These are phyloP conservation scores for Lophochroa leadbeateri DNA, from an alignment of 2,113 vertebrate genomes.

Conservation along the genomic window DNA sequence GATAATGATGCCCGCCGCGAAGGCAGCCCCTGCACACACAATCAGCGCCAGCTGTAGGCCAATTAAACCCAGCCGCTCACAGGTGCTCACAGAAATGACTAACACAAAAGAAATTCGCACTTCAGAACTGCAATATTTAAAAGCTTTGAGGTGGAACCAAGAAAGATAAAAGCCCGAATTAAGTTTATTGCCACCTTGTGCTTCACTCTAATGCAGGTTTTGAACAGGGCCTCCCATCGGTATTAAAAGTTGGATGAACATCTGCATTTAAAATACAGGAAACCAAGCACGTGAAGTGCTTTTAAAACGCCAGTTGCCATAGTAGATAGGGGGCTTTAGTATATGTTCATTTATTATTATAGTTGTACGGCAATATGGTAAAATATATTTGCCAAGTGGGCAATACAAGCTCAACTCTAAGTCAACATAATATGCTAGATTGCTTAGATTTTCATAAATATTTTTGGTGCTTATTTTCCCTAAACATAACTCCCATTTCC, in stretches of 20 bases:
- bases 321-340: conserved; percentile 29
- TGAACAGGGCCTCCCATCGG: conserved; percentile 61
- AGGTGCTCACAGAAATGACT: conserved; percentile 79
- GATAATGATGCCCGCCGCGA: conserved; percentile 39
- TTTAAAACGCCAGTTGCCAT: conserved; percentile 42
- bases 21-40: conserved; percentile 62
- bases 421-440: conserved; percentile 64
- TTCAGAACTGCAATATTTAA: conserved; percentile 72
- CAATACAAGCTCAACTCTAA: conserved; percentile 58
- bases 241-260: conserved; percentile 74
- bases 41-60: conserved; percentile 78
- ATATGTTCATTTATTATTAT: conserved; percentile 56
- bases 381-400: conserved; percentile 72
- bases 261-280: conserved; percentile 71
- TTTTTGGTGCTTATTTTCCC: conserved; percentile 64
- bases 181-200: conserved; percentile 71
- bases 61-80: conserved; percentile 80
- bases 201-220: conserved; percentile 68
- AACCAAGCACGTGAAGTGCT: conserved; percentile 42
- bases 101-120: conserved; percentile 76
- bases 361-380: conserved; percentile 38
- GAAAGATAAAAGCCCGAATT: conserved; percentile 71
- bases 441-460: conserved; percentile 70
- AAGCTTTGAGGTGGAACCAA: conserved; percentile 74
- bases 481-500: conserved; percentile 67